phyloP scores from a whole-genome alignment of 2,888 invertebrate species.

The Dryobota labecula region DNA sequence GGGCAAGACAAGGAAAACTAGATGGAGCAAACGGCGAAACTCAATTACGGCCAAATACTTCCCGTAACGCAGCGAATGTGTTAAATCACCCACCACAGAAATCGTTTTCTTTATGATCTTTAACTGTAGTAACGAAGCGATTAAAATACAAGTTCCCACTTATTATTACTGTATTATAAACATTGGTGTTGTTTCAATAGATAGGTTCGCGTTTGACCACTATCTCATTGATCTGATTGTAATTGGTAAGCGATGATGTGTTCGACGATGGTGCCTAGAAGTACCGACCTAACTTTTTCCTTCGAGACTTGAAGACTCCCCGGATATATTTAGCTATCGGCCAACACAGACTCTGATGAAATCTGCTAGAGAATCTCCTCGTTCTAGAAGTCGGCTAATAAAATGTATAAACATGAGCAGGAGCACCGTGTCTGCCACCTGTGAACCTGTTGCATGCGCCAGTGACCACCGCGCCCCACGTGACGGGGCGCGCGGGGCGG shows the following conservation, averaged over 20 bases:
- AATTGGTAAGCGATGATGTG: background rate
- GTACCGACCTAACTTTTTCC: background rate
- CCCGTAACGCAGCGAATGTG: too few species aligned
- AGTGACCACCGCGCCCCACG: constrained; percentile 66
- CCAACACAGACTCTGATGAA: background rate
- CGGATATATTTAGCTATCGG: background rate
- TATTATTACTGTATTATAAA: background rate
- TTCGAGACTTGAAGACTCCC: background rate
- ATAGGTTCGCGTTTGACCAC: background rate
- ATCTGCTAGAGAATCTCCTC: background rate
- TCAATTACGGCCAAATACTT: too few species aligned
- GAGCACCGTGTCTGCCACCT: constrained; percentile 26
- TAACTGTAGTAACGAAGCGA: background rate
- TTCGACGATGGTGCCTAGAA: background rate
- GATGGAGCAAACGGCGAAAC: too few species aligned
- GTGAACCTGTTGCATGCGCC: constrained; percentile 74
- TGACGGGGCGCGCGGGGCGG: background rate
- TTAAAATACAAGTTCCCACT: background rate
- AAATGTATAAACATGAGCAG: background rate
- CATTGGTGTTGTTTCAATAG: too few species aligned
- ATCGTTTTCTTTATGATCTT: too few species aligned
- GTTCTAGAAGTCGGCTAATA: background rate
- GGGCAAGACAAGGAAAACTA: too few species aligned
- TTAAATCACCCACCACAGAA: too few species aligned
- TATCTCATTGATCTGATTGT: background rate